These are phyloP conservation scores for Eucera pruinosa DNA, from an alignment of 2,888 invertebrate species.

Conservation along the genomic window DNA sequence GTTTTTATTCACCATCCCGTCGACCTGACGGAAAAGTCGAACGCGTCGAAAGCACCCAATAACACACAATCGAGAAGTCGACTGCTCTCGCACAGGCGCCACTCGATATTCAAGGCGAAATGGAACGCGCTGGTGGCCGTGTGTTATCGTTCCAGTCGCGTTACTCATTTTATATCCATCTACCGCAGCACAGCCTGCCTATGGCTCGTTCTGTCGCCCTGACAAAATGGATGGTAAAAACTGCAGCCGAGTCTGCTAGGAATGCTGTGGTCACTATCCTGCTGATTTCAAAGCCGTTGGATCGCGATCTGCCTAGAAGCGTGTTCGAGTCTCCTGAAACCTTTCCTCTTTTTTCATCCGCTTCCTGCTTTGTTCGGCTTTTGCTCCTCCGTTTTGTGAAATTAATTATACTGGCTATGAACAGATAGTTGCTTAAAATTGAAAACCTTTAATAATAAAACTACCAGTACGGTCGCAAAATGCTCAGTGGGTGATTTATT, in stretches of 20 bases:
- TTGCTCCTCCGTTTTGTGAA: background rate
- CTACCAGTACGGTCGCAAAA: no score
- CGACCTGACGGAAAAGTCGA: slow-evolving; percentile 35
- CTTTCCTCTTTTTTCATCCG: no score
- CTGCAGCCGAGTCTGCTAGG: slow-evolving; percentile 6
- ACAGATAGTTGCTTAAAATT: no score
- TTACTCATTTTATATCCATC: slow-evolving; percentile 63
- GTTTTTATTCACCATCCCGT: background rate
- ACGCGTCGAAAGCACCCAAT: slow-evolving; percentile 64
- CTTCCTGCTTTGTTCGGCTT: background rate
- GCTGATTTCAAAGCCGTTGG: slow-evolving; percentile 45
- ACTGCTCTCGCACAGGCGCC: slow-evolving; percentile 54
- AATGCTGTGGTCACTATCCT: slow-evolving; percentile 10
- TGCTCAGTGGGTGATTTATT: no score
- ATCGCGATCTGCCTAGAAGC: slow-evolving; percentile 30
- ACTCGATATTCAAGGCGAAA: slow-evolving; percentile 71
- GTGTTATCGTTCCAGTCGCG: slow-evolving; percentile 63
- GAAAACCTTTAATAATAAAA: no score
- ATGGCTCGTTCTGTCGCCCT: slow-evolving; percentile 39
- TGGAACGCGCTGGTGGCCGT: slow-evolving; percentile 53
- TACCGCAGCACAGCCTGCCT: slow-evolving; percentile 44
- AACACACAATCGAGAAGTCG: slow-evolving; percentile 68
- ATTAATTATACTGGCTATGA: background rate
- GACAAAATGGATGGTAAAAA: slow-evolving; percentile 61
- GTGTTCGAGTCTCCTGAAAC: slow-evolving; percentile 21